Base-by-base conservation (phyloP, 1,140 invertebrate genomes). In the Lamellibrachia luymesi region DNA sequence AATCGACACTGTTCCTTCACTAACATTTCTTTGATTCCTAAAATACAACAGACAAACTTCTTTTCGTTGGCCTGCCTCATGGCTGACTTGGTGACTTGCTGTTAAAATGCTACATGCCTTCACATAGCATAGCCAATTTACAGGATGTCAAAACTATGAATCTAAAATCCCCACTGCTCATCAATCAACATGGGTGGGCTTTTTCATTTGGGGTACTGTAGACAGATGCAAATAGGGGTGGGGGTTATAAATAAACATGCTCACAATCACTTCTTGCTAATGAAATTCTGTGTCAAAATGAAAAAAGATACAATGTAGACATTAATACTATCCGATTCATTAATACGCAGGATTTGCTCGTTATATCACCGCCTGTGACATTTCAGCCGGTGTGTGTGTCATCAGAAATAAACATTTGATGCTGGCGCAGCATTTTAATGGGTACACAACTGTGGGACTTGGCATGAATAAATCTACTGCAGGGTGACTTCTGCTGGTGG, bases 301-400 rank as follows among this genome's bases (percentile, higher is more conserved):
- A 80, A 80, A 80, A 80, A 80, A 80, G 64, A 80, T 80, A 80
- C 64, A 80, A 80, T 80, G 64, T 80, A 80, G 64, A 80, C 64
- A 80, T 80, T 80, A 80, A 80, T 80, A 80, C 64, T 22, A 80
- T 80, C 64, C 13, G 13, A 80, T 80, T 80, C 64, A 80, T 80
- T 22, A 80, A 17, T 80, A 80, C 64, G 64, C 64, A 80, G 64
- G 64, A 80, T 80, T 80, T 80, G 64, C 64, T 80, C 64, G 17
- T 80, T 80, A 80, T 80, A 80, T 80, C 64, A 80, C 17, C 64
- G 64, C 64, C 17, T 17, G 64, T 80, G 64, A 80, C 64, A 80
- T 80, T 80, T 80, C 64, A 10, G 64, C 64, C 64, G 2, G 64
- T 2, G 64, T 80, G 6, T 22, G 64, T 80, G 64, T 80, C 64